These are phyloP conservation scores for Natrix natrix DNA, from an alignment of 2,797 vertebrate genomes.

Conservation along the genomic window DNA sequence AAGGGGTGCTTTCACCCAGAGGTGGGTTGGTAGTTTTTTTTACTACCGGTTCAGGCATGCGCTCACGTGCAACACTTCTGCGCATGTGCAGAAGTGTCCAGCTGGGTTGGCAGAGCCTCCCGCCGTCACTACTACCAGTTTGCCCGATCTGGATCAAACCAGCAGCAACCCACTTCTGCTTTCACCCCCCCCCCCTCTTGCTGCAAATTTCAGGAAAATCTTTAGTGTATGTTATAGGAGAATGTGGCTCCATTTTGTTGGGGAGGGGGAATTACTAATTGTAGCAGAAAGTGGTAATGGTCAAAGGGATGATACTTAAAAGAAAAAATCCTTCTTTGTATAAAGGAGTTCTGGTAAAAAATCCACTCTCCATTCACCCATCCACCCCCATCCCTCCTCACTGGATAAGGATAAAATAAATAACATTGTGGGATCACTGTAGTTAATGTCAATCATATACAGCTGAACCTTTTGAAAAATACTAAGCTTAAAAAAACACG, in stretches of 20 bases:
- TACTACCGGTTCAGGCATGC: too few relatives aligned
- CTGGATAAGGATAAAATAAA: neutral
- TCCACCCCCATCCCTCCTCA: neutral
- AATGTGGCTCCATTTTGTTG: neutral
- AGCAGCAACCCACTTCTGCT: too few relatives aligned
- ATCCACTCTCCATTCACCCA: neutral
- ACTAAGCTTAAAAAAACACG: neutral
- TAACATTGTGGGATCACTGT: neutral
- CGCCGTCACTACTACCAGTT: too few relatives aligned
- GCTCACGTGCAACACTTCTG: too few relatives aligned
- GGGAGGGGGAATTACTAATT: neutral
- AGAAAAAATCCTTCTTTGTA: neutral
- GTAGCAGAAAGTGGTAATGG: neutral
- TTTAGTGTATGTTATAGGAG: neutral
- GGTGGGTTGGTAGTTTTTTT: too few relatives aligned
- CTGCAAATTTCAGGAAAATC: neutral
- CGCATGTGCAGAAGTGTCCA: too few relatives aligned
- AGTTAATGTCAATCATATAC: neutral
- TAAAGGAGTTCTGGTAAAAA: neutral
- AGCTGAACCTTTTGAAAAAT: neutral
- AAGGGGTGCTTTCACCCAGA: neutral
- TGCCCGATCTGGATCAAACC: too few relatives aligned
- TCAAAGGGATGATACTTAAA: neutral
- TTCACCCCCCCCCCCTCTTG: fast-evolving
- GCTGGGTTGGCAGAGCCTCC: too few relatives aligned